A percentile compares a stretch with the other conserved stretches of the same genome.
phyloP scores from a whole-genome alignment of 2,888 invertebrate genomes.

The Tiliacea aurago region DNA sequence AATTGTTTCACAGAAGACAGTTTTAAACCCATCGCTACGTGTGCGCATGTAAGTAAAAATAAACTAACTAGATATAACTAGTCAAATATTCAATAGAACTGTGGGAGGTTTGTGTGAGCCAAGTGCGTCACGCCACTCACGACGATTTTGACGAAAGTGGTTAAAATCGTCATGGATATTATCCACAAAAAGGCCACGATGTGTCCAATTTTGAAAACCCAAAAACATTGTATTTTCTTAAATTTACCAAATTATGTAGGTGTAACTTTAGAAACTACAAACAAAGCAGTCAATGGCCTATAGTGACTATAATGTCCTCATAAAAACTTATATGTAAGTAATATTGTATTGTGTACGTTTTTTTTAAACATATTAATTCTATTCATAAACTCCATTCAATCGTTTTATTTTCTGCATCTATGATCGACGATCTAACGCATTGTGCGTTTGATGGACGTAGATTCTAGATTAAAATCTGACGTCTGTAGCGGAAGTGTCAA shows the following conservation, averaged over 20 bases:
- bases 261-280: neutral
- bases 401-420: neutral
- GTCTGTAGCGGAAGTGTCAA: conserved; percentile 14
- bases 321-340: conserved; percentile 27
- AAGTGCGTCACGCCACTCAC: conserved; percentile 70
- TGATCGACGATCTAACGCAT: neutral
- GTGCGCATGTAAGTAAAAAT: conserved; percentile 46
- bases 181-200: conserved; percentile 9
- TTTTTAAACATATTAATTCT: neutral
- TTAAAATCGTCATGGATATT: conserved; percentile 27
- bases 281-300: conserved; percentile 8
- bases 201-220: conserved; percentile 5
- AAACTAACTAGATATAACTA: conserved; percentile 32
- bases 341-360: neutral
- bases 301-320: neutral
- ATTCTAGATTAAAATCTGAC: conserved; percentile 20
- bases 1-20: conserved; percentile 38
- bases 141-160: conserved; percentile 45
- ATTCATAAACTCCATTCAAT: neutral
- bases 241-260: neutral
- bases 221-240: conserved; percentile 13
- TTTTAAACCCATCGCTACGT: conserved; percentile 41
- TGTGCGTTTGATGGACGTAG: neutral
- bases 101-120: conserved; percentile 64
- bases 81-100: conserved; percentile 44